Base-by-base conservation (phyloP, 1,140 invertebrate genomes). In the Rhizoglyphus robini region DNA sequence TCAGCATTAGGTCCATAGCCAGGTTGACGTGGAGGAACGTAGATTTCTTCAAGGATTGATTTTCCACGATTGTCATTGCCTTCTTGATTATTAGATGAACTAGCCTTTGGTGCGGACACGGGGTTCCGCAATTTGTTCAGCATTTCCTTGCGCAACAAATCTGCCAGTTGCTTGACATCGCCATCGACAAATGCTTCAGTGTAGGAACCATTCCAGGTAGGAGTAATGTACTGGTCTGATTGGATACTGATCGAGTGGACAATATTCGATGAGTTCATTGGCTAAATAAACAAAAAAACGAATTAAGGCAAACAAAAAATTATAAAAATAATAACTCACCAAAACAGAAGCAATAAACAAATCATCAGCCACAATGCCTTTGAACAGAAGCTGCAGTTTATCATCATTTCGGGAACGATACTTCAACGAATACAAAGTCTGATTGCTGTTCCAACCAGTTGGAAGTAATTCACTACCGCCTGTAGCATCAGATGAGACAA, bases 401-500 rank as follows among this genome's bases (percentile, higher is more conserved):
- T 46, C 58, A 4, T 13, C 13, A 3, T 29, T 46, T 15, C 8
- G 18, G 13, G 58, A 60, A 27, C 30, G 58, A 46, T 60, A 60
- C 15, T 29, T 41, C 15, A 60, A 46, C 15, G 15, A 29, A 27
- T 60, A 60, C 2, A 29, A 8, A 46, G 15, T 46, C 8, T 27
- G 18, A 60, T 60, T 46, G 27, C 23, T 20, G n/a, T 60, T 60
- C 58, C 58, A 60, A n/a, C 30, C 30, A 13, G 2, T 46, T 3
- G 58, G 58, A 27, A 60, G 29, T 27, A 60, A 38, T 46, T 60
- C 58, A 32, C 58, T 60, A 8, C 58, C 58, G 23, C 2, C 1
- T 23, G 2, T 60, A 23, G 3, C 8, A 60, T 60, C 15, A 11
- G 15, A 13, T n/a, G 27, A 18, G 15, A 11, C 36, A 3, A 60